Evolutionary conservation across 2,113 vertebrate species (phyloP), one percentile per base, ranked within the genome.

Genomic region (Ochotona princeps): DNA sequence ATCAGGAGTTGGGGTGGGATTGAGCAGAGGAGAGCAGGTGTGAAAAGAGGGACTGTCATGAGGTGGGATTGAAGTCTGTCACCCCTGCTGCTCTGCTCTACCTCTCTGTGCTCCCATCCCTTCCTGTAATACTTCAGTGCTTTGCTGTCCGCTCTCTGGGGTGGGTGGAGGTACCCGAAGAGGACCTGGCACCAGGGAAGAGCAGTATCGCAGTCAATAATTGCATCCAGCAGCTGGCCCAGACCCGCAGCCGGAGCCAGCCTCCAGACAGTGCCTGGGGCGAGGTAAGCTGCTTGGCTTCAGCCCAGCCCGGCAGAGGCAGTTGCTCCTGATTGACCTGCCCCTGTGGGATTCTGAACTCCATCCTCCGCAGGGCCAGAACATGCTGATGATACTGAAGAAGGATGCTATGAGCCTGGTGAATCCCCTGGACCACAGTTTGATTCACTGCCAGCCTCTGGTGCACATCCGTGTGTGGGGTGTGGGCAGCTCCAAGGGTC

Each of bases 401-500:
- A 99, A 99, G 94, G 99, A 99, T 97, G 99, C 98, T 13, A 98
- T 99, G 97, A 99, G 98, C 83, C 96, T 99, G 60, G 97, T 99
- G 98, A 99, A 99, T 94, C 99, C 99, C 1, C 93, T 99, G 5
- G 99, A 99, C 97, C 98, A 95, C 97, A 99, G 98, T 96, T 98
- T 99, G 79, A 98, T 99, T 94, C 99, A 99, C 95, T 98, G 97
- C 96, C 99, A 99, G 96, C 99, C 99, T 97, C 99, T 99, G 96
- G 98, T 99, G 96, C 99, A 99, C 97, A 99, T 99, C 94, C 99
- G 99, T 2, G 99, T 99, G 28, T 99, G 99, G 99, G 99, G 99
- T 0, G 99, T 99, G 94, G 99, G 99, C 97, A 99, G 99, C 98
- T 98, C 99, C 98, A 99, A 99, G 0, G 99, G 99, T 98, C 99